Evolutionary conservation across 2,797 vertebrate species (phyloP).

Genomic region (Notoglanidium macrostoma): DNA sequence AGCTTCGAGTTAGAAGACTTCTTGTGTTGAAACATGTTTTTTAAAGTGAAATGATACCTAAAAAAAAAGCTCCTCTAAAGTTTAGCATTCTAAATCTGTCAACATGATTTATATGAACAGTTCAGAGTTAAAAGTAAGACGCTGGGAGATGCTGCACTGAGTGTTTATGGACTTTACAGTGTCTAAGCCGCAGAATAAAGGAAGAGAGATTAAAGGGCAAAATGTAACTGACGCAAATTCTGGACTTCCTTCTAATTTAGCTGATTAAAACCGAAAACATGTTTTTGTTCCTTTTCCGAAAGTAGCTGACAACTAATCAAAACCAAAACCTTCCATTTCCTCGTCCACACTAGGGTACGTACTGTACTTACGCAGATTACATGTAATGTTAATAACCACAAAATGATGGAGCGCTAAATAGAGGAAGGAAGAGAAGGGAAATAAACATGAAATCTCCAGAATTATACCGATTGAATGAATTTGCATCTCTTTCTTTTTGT

Average conservation of each 20-base stretch:
- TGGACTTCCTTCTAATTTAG: background rate
- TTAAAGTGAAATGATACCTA: background rate
- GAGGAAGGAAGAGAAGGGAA: no score
- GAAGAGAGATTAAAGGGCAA: background rate
- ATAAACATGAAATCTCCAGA: background rate
- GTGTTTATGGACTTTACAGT: background rate
- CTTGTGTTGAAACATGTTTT: background rate
- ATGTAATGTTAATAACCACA: no score
- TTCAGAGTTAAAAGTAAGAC: background rate
- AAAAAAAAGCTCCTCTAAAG: background rate
- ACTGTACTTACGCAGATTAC: background rate
- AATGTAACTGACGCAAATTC: background rate
- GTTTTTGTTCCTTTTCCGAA: background rate
- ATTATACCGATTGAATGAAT: background rate
- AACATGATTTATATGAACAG: constrained; percentile 49
- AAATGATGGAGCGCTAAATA: no score
- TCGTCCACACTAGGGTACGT: background rate
- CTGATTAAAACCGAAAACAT: background rate
- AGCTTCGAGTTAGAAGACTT: background rate
- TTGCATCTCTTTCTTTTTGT: no score
- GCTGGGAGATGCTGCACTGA: background rate
- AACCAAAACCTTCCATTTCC: background rate
- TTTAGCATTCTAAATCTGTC: constrained; percentile 40
- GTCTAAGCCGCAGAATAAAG: background rate
- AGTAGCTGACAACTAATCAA: background rate